These are phyloP conservation scores for Eupithecia tripunctaria DNA, from an alignment of 2,888 invertebrate species.

Conservation along the genomic window DNA sequence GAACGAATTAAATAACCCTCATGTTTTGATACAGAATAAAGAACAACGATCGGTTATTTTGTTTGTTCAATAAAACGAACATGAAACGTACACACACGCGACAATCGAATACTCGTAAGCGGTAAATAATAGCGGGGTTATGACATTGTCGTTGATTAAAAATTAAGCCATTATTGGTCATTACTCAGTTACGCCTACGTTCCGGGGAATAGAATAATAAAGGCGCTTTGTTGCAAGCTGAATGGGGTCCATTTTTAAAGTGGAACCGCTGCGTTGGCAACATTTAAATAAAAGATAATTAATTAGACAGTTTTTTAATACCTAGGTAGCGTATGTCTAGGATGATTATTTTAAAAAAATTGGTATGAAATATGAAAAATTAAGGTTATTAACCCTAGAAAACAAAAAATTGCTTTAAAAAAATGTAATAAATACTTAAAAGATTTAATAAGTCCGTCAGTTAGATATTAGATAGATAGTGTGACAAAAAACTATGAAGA, in stretches of 20 bases:
- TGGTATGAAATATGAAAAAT: too few species aligned
- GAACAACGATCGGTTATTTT: slow-evolving; percentile 17
- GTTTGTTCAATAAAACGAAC: slow-evolving; percentile 9
- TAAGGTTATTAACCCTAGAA: neutral
- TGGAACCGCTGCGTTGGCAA: neutral
- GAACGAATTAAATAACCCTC: neutral
- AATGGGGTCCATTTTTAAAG: neutral
- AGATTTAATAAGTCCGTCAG: too few species aligned
- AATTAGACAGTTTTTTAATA: neutral
- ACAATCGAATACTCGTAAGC: slow-evolving; percentile 40
- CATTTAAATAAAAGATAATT: neutral
- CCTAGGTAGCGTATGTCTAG: too few species aligned
- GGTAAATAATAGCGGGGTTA: slow-evolving; percentile 56
- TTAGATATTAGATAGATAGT: too few species aligned
- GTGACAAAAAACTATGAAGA: too few species aligned
- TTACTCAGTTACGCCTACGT: slow-evolving; percentile 38
- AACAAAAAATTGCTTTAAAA: neutral
- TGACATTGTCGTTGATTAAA: slow-evolving; percentile 56
- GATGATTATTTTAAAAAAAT: too few species aligned
- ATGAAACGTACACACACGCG: slow-evolving; percentile 24
- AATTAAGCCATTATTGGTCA: slow-evolving; percentile 64
- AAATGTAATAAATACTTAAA: neutral
- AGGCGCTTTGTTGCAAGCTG: neutral
- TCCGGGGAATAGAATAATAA: slow-evolving; percentile 7
- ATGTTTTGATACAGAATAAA: neutral